Evolutionary conservation across 2,113 vertebrate genomes (phyloP).

Genomic region (Eptesicus fuscus): DNA sequence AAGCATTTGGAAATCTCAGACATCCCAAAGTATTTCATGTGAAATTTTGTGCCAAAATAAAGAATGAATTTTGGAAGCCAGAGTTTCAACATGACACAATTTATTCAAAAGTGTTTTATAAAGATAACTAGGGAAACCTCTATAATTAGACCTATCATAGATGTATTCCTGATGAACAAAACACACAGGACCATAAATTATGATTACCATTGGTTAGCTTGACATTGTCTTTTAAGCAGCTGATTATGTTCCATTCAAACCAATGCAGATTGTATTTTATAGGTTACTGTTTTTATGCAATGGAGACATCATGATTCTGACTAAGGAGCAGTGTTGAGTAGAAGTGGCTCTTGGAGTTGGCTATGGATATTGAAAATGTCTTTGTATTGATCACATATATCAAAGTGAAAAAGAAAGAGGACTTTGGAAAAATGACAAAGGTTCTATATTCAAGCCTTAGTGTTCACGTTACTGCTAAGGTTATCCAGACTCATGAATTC

Average conservation of each 20-base stretch:
- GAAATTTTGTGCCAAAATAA: neutral
- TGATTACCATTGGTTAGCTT: neutral
- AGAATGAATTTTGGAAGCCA: neutral
- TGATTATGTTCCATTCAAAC: neutral
- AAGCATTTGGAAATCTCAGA: neutral
- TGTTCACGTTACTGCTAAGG: neutral
- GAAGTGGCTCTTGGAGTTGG: neutral
- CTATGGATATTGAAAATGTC: neutral
- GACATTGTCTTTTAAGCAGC: neutral
- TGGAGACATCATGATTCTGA: neutral
- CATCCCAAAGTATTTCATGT: neutral
- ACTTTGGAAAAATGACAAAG: neutral
- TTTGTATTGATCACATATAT: neutral
- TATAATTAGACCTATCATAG: neutral
- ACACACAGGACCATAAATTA: neutral
- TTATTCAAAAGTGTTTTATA: neutral
- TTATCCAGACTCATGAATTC: neutral
- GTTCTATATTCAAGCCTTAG: neutral
- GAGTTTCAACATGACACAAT: neutral
- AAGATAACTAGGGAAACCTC: neutral
- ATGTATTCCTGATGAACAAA: neutral
- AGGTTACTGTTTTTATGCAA: neutral
- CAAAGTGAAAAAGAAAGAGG: neutral
- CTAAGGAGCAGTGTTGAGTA: neutral
- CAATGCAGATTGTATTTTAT: neutral